These are phyloP conservation scores for Nomada flava DNA, from an alignment of 2,888 invertebrate species.

Conservation along the genomic window DNA sequence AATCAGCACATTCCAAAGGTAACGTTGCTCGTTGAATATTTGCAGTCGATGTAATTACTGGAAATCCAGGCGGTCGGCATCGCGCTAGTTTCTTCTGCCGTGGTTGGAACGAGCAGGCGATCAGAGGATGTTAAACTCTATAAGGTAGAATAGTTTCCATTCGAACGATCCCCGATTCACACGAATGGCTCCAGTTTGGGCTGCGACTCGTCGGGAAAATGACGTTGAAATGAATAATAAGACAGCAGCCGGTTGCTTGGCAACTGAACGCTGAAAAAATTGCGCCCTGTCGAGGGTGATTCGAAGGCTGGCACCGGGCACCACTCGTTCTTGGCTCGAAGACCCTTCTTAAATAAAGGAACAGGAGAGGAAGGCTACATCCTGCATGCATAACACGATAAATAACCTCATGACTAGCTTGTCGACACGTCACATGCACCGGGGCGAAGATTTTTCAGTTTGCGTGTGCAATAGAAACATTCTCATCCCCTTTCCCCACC, in stretches of 20 bases:
- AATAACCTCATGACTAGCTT: slow-evolving; percentile 42
- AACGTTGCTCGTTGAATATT: slow-evolving; percentile 9
- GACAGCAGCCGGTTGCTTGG: slow-evolving; percentile 39
- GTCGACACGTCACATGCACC: slow-evolving; percentile 32
- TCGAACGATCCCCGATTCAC: slow-evolving; percentile 35
- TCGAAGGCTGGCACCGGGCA: slow-evolving; percentile 34
- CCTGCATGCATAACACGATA: slow-evolving; percentile 50
- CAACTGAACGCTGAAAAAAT: slow-evolving; percentile 27
- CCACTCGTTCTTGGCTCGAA: slow-evolving; percentile 26
- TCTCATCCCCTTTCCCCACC: background rate
- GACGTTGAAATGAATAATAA: slow-evolving; percentile 49
- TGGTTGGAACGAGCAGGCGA: slow-evolving; percentile 2
- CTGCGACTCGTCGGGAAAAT: slow-evolving; percentile 18
- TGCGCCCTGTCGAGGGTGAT: background rate
- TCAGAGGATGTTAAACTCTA: slow-evolving; percentile 34
- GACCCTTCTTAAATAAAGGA: slow-evolving; percentile 36
- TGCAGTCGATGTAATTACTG: slow-evolving; percentile 20
- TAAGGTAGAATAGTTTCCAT: slow-evolving; percentile 43
- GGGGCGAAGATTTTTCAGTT: slow-evolving; percentile 19
- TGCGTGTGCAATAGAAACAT: background rate
- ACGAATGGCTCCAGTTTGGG: slow-evolving; percentile 22
- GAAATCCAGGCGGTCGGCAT: background rate
- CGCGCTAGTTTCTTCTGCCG: background rate
- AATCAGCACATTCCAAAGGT: background rate
- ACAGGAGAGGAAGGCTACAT: slow-evolving; percentile 20